Base-by-base conservation (phyloP, 1,140 invertebrate species). In the Papilio polytes region DNA sequence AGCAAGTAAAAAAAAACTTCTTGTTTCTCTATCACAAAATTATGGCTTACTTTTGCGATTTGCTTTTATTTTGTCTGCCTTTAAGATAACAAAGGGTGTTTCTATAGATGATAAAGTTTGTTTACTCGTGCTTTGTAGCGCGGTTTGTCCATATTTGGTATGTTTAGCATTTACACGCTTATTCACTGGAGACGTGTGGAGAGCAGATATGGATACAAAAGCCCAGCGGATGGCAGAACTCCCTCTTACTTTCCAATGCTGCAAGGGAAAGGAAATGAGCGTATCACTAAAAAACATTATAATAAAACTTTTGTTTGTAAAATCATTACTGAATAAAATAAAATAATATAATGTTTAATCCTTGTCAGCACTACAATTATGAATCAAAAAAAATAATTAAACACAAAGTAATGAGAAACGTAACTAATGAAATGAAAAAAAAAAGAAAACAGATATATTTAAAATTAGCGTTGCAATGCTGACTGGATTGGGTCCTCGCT, bases 151-250 rank as follows among this genome's bases (percentile, higher is more conserved):
- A 76, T 87, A 81, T 87, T 81, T 83, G 86, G 80, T 8, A 59
- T 51, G 76, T 48, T 66, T 74, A 81, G 74, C 80, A 80, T 82
- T 81, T 83, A 83, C 51, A 83, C 41, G 73, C 20, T 74, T 74
- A 74, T 83, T 79, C 72, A 74, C 74, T 78, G 74, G 83, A 82
- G 79, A 87, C 84, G 72, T 84, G 82, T 83, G 41, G 20, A 80
- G 46, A 48, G 41, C 83, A 84, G 80, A 85, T 86, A 84, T 87
- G 85, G 84, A 79, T 74, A 84, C 80, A 84, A 85, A 87, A 83
- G 80, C 81, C 81, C 81, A 72, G 76, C 72, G 82, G 82, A 84
- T 83, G 80, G 73, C 51, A 59, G 80, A 78, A 80, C 70, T 81
- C 66, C 73, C 74, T 56, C 56, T 66, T 46, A 81, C 51, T 44